A percentile compares a stretch with the other conserved stretches of the same genome.
Evolutionary conservation across 2,113 vertebrate genomes (phyloP).

Genomic region (Tapirus terrestris): DNA sequence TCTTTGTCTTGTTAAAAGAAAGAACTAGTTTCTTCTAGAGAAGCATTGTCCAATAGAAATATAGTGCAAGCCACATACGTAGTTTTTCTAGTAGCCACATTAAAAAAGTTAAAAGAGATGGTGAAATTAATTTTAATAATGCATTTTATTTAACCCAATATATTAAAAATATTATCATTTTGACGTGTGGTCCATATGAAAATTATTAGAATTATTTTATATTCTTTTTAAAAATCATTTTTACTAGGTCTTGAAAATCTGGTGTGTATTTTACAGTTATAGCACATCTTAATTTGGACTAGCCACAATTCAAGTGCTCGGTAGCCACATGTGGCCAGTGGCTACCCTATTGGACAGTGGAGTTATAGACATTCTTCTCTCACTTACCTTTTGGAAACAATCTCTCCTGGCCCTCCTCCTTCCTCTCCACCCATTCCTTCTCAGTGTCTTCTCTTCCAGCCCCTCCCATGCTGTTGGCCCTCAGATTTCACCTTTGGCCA

Average conservation of each 20-base stretch:
- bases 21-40: not conserved
- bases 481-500: not conserved
- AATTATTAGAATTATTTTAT: not conserved
- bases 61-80: not conserved
- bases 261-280: not conserved
- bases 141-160: not conserved
- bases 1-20: not conserved
- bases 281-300: not conserved
- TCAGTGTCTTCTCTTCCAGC: not conserved
- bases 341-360: not conserved
- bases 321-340: not conserved
- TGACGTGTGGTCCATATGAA: not conserved
- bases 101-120: not conserved
- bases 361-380: not conserved
- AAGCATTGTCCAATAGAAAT: not conserved
- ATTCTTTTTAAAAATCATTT: not conserved
- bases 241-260: not conserved
- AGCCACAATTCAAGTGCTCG: not conserved
- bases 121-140: conserved; percentile 26
- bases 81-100: not conserved
- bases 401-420: not conserved
- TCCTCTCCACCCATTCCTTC: not conserved
- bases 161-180: not conserved
- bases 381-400: not conserved
- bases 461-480: not conserved